These are phyloP conservation scores for Denticeps clupeoides DNA, from an alignment of 2,797 vertebrate genomes.

Conservation along the genomic window DNA sequence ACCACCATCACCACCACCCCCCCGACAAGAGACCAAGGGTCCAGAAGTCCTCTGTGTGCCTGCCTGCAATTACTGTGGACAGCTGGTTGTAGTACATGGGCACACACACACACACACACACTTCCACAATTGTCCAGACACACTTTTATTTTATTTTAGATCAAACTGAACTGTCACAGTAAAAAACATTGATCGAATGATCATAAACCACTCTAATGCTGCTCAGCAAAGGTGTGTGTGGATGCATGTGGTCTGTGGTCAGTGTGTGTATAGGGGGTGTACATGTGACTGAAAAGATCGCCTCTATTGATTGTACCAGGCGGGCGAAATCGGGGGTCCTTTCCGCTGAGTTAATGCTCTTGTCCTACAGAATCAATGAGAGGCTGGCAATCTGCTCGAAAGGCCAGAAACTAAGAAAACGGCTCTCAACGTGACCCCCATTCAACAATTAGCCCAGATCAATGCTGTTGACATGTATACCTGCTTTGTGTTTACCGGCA, in stretches of 20 bases:
- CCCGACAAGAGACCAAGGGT: not conserved
- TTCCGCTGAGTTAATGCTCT: conserved; percentile 30
- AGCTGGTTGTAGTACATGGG: not conserved
- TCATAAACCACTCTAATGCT: too few species aligned
- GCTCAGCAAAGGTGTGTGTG: not conserved
- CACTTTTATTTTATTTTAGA: too few species aligned
- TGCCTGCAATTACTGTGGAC: not conserved
- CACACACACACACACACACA: not conserved
- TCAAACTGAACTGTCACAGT: too few species aligned
- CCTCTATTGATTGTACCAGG: conserved; percentile 28
- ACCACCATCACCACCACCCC: not conserved
- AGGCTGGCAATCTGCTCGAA: conserved; percentile 17
- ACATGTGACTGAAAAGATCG: conserved; percentile 19
- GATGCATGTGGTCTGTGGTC: conserved; percentile 14
- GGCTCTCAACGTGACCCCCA: conserved; percentile 16
- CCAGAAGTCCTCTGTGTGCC: not conserved
- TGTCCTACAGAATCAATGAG: conserved; percentile 30
- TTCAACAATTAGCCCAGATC: too few species aligned
- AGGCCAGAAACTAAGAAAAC: conserved; percentile 13
- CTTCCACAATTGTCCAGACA: not conserved
- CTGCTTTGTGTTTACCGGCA: too few species aligned
- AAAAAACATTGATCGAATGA: too few species aligned
- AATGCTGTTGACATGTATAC: too few species aligned
- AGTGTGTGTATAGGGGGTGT: conserved; percentile 11
- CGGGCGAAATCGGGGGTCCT: conserved; percentile 6